phyloP scores from a whole-genome alignment of 2,113 vertebrate genomes.

The Ammodytes dubius region DNA sequence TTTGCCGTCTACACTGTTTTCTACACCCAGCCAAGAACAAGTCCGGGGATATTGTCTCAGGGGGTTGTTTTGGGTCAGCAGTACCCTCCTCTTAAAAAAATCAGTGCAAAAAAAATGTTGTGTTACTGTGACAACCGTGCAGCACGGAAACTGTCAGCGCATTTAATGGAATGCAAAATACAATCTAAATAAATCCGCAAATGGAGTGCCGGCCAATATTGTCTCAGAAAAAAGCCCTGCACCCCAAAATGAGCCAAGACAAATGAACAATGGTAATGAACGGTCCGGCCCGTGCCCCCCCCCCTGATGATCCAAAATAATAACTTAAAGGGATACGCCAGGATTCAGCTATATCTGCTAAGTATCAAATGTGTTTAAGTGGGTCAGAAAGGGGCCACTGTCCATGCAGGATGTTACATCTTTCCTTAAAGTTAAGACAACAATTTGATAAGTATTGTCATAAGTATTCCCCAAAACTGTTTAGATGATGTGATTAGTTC shows the following conservation, averaged over 20 bases:
- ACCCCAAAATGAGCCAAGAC: conserved; percentile 28
- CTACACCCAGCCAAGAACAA: conserved; percentile 53
- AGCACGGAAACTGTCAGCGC: conserved; percentile 16
- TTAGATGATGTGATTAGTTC: not conserved
- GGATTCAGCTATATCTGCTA: conserved; percentile 13
- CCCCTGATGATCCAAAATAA: conserved; percentile 12
- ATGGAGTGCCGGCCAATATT: conserved; percentile 11
- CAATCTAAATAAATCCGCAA: conserved; percentile 45
- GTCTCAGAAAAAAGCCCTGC: conserved; percentile 15
- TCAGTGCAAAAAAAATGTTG: conserved; percentile 21
- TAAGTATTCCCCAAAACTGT: not conserved
- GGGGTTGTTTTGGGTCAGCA: conserved; percentile 25
- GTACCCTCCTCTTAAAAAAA: not conserved
- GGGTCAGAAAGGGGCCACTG: not conserved
- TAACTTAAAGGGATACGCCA: conserved; percentile 1
- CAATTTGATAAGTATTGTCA: not conserved
- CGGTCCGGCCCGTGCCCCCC: not conserved
- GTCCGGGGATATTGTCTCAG: not conserved
- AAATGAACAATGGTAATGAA: conserved; percentile 19
- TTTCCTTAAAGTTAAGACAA: not conserved
- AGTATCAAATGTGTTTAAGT: not conserved
- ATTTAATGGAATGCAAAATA: conserved; percentile 40
- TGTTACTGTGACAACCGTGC: conserved; percentile 32
- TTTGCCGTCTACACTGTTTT: conserved; percentile 11
- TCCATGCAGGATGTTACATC: not conserved